Evolutionary conservation across 2,888 invertebrate species (phyloP).

Genomic region (Stenodema calcarata): DNA sequence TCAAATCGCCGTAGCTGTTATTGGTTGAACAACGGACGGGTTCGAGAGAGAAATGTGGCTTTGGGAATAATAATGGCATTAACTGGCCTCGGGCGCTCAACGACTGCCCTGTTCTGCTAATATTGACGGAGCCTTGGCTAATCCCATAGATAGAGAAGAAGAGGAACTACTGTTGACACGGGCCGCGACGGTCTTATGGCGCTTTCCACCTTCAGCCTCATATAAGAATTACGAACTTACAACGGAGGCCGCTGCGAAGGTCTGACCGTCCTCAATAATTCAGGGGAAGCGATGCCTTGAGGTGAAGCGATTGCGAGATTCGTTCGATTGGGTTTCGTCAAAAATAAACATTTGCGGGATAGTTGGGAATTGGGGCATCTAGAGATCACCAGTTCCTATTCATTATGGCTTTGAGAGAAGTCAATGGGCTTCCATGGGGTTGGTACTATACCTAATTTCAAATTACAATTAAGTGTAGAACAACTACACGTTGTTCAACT

Average conservation of each 20-base stretch:
- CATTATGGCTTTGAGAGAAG: too few relatives aligned
- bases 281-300: not conserved
- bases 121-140: not conserved
- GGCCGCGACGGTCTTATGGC: not conserved
- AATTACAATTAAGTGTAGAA: too few relatives aligned
- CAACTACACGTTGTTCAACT: too few relatives aligned
- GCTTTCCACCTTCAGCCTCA: not conserved
- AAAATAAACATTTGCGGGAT: too few relatives aligned
- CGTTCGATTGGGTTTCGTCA: too few relatives aligned
- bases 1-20: too few relatives aligned
- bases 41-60: not conserved
- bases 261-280: not conserved
- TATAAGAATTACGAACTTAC: not conserved
- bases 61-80: not conserved
- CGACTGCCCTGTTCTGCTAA: not conserved
- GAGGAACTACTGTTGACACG: not conserved
- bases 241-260: not conserved
- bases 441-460: too few relatives aligned
- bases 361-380: too few relatives aligned
- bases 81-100: not conserved
- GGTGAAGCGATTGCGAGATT: not conserved
- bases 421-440: too few relatives aligned
- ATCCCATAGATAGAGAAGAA: not conserved
- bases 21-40: too few relatives aligned
- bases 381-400: too few relatives aligned